phyloP scores from a whole-genome alignment of 1,140 invertebrate genomes.

The Papilio aristodemus region DNA sequence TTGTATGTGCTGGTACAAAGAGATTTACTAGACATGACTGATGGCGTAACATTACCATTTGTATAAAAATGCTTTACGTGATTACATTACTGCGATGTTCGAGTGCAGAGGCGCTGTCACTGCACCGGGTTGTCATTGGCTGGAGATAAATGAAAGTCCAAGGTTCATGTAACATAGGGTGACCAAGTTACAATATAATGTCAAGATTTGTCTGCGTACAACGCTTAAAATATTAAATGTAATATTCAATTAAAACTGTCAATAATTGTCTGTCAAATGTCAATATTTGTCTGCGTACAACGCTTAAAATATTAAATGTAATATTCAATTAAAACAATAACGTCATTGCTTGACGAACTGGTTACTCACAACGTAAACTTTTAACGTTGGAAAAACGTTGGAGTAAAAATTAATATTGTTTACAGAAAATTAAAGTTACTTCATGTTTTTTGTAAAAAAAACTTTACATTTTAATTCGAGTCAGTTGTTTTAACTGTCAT shows the following conservation, averaged over 20 bases:
- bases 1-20: too few species aligned
- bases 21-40: too few species aligned
- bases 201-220: neutral
- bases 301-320: neutral
- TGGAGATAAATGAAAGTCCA: constrained; percentile 32
- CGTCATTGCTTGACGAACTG: too few species aligned
- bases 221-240: neutral
- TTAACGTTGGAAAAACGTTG: too few species aligned
- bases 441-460: too few species aligned
- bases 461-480: too few species aligned
- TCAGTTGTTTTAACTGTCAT: too few species aligned
- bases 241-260: neutral
- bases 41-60: neutral
- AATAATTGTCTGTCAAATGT: too few species aligned
- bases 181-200: neutral
- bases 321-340: neutral
- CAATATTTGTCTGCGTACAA: neutral
- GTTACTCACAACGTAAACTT: too few species aligned
- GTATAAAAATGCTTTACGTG: neutral
- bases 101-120: neutral
- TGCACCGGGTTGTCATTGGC: constrained; percentile 18
- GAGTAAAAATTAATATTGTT: too few species aligned
- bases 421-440: too few species aligned
- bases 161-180: constrained; percentile 26
- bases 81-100: neutral